A percentile compares a stretch with the other conserved stretches of the same genome.
Conservation (phyloP, 2,797 vertebrate genomes). For the Morelia viridis region DNA sequence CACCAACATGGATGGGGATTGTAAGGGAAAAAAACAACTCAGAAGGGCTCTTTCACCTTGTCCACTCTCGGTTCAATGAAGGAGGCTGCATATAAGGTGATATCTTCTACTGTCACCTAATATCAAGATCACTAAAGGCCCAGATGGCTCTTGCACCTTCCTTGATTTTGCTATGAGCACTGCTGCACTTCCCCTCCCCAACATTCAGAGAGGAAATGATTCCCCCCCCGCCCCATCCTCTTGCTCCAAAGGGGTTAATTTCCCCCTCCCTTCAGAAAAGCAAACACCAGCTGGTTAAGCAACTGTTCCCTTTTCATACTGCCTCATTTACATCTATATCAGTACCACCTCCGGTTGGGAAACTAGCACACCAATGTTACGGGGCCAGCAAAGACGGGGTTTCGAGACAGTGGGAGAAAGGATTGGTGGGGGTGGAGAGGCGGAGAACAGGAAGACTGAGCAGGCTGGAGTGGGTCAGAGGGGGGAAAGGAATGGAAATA, state of each 20-base stretch:
- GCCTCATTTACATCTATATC: background rate
- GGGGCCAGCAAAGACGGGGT: slow-evolving; percentile 19
- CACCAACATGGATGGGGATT: background rate
- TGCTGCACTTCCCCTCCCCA: background rate
- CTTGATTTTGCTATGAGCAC: no score
- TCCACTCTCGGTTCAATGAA: background rate
- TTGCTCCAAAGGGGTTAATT: background rate
- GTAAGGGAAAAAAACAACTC: background rate
- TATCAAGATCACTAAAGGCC: background rate
- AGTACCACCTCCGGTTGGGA: background rate
- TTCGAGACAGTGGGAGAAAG: slow-evolving; percentile 9
- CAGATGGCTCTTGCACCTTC: background rate
- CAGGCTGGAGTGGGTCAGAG: background rate
- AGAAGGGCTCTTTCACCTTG: no score
- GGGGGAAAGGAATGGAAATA: background rate
- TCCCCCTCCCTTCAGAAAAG: background rate
- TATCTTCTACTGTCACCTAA: background rate
- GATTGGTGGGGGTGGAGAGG: background rate
- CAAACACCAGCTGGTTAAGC: slow-evolving; percentile 20
- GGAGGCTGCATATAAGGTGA: background rate
- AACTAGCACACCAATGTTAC: background rate
- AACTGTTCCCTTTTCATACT: rapidly evolving
- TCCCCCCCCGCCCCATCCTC: background rate
- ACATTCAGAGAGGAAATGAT: background rate
- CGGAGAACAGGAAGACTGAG: background rate